Base-by-base conservation (phyloP, 1,140 invertebrate genomes). In the Lamellibrachia luymesi region DNA sequence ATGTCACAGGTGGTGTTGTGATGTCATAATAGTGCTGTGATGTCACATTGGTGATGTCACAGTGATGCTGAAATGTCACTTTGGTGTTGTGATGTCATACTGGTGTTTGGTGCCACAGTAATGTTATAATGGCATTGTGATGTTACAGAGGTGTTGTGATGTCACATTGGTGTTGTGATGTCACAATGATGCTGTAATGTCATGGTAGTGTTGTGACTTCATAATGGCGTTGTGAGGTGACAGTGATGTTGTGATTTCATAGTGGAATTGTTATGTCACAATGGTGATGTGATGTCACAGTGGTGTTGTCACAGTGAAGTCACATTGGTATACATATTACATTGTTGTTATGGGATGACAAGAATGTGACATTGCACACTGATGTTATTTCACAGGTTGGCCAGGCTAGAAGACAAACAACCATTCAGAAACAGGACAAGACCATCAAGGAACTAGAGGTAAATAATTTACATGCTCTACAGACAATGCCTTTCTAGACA, bases 371-470 rank as follows among this genome's bases (percentile, higher is more conserved):
- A 8, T 80, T 80, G 38, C 38, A 38, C 38, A 38, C 38, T 38
- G 64, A 80, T 2, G 25, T 80, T 80, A 22, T 22, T 0, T 17
- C 25, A 17, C 64, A 80, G 64, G 94, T 96, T 90, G 95, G 96
- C 49, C 94, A 95, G 64, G 96, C 95, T 17, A 95, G 95, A 94
- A 93, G 96, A 93, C 93, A 95, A 93, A 95, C 95, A 0, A 94
- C 96, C 51, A 93, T 96, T 50, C 92, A 94, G 90, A 95, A 95
- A 92, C 96, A 96, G 93, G 95, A 96, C 93, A 94, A 94, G 91
- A 95, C 94, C 27, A 93, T 96, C 27, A 95, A 95, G 93, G 94
- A 95, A 91, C 93, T 96, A 91, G 95, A 96, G 95, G 95, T 96
- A 94, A 80, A 4, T 4, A 4, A 50, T 38, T 13, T 91, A 50